These are phyloP conservation scores for Cantharis lateralis DNA, from an alignment of 2,888 invertebrate species.

Conservation along the genomic window DNA sequence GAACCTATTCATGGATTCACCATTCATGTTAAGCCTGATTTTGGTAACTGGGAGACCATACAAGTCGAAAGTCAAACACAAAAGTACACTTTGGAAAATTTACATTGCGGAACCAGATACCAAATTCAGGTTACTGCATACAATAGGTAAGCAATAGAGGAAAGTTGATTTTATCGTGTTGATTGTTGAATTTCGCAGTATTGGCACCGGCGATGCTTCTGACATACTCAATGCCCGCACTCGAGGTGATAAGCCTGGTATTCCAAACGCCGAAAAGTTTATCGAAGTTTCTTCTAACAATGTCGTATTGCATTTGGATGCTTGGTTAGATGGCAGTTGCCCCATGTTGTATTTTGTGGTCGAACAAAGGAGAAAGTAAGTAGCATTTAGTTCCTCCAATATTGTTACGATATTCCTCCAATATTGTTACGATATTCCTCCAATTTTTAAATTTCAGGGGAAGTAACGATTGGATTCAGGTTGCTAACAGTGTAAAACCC, in stretches of 20 bases:
- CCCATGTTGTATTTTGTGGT: conserved; percentile 95
- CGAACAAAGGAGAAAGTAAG: conserved; percentile 90
- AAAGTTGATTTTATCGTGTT: not conserved
- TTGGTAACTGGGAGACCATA: conserved; percentile 91
- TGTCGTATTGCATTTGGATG: conserved; percentile 86
- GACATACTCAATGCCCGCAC: conserved; percentile 88
- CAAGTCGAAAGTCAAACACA: conserved; percentile 73
- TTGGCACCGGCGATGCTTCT: conserved; percentile 90
- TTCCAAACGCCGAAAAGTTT: conserved; percentile 88
- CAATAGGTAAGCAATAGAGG: conserved; percentile 68
- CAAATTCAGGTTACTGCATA: conserved; percentile 92
- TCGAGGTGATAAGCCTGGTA: conserved; percentile 90
- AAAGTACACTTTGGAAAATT: conserved; percentile 83
- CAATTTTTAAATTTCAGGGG: conserved; percentile 69
- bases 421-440: no score
- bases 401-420: no score
- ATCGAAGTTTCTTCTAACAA: conserved; percentile 93
- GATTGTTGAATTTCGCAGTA: conserved; percentile 58
- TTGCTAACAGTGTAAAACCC: conserved; percentile 90
- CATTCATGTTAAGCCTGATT: conserved; percentile 91
- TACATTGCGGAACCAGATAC: conserved; percentile 92
- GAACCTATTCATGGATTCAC: conserved; percentile 92
- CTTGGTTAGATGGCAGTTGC: conserved; percentile 95
- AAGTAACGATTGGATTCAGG: conserved; percentile 90
- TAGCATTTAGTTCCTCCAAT: no score